Percentiles rank a stretch among this genome's conserved stretches.
phyloP scores from a whole-genome alignment of 2,888 invertebrate species.

The Frankliniella fusca region DNA sequence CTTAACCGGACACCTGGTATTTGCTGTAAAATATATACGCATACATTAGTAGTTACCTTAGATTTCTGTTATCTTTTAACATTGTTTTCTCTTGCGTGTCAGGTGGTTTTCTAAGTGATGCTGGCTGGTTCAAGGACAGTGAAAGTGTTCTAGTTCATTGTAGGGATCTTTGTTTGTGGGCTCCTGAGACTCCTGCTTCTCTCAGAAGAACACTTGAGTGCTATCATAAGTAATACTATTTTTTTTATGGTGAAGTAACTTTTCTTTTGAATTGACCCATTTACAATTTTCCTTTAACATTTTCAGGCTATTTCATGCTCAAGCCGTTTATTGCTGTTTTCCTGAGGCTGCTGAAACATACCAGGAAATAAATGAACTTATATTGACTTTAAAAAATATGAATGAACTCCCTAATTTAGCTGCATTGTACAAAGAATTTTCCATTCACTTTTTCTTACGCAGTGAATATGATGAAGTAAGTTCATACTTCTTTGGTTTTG shows the following conservation, averaged over 20 bases:
- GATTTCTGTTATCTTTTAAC: neutral
- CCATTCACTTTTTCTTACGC: slow-evolving; percentile 73
- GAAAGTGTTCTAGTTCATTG: slow-evolving; percentile 67
- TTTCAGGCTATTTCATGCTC: slow-evolving; percentile 73
- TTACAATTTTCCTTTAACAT: slow-evolving; percentile 34
- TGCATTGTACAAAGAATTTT: slow-evolving; percentile 76
- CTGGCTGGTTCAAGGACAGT: slow-evolving; percentile 80
- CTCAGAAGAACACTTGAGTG: slow-evolving; percentile 73
- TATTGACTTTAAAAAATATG: slow-evolving; percentile 52
- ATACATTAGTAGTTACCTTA: too few relatives aligned
- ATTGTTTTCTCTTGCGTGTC: slow-evolving; percentile 38
- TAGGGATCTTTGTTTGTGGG: slow-evolving; percentile 58
- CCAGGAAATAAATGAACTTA: slow-evolving; percentile 54
- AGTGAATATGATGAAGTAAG: slow-evolving; percentile 79
- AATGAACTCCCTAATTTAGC: slow-evolving; percentile 55
- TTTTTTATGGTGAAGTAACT: slow-evolving; percentile 39
- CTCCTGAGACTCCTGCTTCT: slow-evolving; percentile 54
- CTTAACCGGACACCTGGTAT: neutral
- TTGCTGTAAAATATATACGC: neutral
- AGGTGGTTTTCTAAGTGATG: slow-evolving; percentile 81
- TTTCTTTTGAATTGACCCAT: slow-evolving; percentile 17
- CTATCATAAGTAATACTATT: slow-evolving; percentile 66
- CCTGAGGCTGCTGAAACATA: slow-evolving; percentile 70
- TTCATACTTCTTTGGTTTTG: slow-evolving; percentile 30
- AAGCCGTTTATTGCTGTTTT: slow-evolving; percentile 77